These are phyloP conservation scores for Arnoldichthys spilopterus DNA, from an alignment of 2,797 vertebrate genomes.

Conservation along the genomic window DNA sequence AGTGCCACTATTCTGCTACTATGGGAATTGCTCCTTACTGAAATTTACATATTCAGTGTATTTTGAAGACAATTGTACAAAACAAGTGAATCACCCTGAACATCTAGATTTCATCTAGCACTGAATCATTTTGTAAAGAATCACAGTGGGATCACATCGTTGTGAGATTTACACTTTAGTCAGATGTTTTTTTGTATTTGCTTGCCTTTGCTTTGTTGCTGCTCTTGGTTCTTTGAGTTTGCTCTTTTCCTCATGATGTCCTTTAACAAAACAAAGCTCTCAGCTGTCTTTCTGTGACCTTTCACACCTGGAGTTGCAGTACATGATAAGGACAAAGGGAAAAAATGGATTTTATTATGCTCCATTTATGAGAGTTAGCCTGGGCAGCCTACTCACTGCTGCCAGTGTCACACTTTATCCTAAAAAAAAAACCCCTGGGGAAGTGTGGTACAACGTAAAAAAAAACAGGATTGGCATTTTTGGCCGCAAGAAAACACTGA, in stretches of 20 bases:
- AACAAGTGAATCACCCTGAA: too few species aligned
- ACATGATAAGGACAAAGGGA: conserved; percentile 14
- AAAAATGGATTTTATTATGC: conserved; percentile 25
- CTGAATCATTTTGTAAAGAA: too few species aligned
- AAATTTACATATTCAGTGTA: too few species aligned
- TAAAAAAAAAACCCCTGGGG: conserved; percentile 10
- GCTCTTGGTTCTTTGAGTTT: background rate
- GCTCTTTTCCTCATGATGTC: background rate
- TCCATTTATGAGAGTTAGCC: conserved; percentile 37
- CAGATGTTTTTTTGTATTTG: background rate
- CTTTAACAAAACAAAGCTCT: conserved; percentile 15
- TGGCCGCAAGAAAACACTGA: conserved; percentile 19
- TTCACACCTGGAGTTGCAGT: conserved; percentile 39
- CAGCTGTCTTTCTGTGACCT: conserved; percentile 11
- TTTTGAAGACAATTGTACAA: too few species aligned
- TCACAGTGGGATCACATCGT: background rate
- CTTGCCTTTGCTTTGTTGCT: background rate
- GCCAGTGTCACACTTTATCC: conserved; percentile 26
- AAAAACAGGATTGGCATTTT: conserved; percentile 39
- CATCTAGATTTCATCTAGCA: too few species aligned
- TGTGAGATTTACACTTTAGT: background rate
- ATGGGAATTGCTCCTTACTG: too few species aligned
- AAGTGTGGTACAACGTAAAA: conserved; percentile 14
- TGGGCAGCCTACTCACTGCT: conserved; percentile 18
- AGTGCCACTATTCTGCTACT: too few species aligned